Percentiles rank a stretch among this genome's conserved stretches.
Evolutionary conservation across 2,888 invertebrate species (phyloP).

Genomic region (Microdon myrmicae): DNA sequence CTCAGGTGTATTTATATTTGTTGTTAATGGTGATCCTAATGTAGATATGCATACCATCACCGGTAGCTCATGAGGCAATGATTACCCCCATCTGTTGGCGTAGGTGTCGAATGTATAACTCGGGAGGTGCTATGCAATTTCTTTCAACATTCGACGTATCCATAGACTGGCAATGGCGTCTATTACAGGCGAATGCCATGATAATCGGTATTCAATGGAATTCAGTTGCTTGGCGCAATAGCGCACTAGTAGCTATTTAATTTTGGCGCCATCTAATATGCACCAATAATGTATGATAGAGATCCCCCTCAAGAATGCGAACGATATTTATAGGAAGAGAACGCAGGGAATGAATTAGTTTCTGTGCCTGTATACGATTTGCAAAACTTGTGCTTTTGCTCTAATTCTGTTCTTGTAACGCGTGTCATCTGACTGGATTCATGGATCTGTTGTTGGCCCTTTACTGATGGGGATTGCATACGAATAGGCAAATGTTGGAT

Average conservation of each 20-base stretch:
- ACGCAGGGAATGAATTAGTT: slow-evolving; percentile 31
- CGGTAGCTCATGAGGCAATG: slow-evolving; percentile 12
- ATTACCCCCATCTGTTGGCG: slow-evolving; percentile 24
- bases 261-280: slow-evolving; percentile 45
- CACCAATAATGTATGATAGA: too few species aligned
- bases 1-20: slow-evolving; percentile 7
- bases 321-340: too few species aligned
- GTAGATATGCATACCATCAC: slow-evolving; percentile 29
- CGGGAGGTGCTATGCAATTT: not conserved
- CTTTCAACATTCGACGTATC: slow-evolving; percentile 43
- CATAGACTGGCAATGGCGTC: slow-evolving; percentile 39
- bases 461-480: too few species aligned
- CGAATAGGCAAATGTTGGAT: slow-evolving; percentile 27
- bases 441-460: slow-evolving; percentile 23
- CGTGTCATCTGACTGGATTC: slow-evolving; percentile 21
- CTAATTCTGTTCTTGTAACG: slow-evolving; percentile 10
- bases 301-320: too few species aligned
- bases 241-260: slow-evolving; percentile 14
- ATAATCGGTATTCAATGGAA: slow-evolving; percentile 35
- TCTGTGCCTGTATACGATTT: not conserved
- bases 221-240: slow-evolving; percentile 23
- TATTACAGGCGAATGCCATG: slow-evolving; percentile 14
- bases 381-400: slow-evolving; percentile 1
- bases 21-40: not conserved
- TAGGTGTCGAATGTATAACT: slow-evolving; percentile 33